A percentile compares a stretch with the other conserved stretches of the same genome.
Evolutionary conservation across 2,113 vertebrate species (phyloP).

Genomic region (Dascyllus trimaculatus): DNA sequence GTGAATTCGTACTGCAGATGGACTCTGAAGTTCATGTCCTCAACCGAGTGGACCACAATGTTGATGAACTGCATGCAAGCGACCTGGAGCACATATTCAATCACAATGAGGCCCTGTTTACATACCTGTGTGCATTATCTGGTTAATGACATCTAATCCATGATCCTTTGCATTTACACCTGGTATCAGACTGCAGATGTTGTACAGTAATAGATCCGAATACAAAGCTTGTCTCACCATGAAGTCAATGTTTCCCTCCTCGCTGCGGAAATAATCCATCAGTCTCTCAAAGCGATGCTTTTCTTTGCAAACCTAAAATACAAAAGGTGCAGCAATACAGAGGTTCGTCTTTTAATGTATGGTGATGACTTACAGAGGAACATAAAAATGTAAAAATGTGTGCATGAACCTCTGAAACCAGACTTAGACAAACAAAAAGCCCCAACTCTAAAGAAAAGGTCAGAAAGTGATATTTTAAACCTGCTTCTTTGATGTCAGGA

Average conservation of each 20-base stretch:
- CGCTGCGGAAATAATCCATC: slow-evolving; percentile 96
- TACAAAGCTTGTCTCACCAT: slow-evolving; percentile 85
- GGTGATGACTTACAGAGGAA: neutral
- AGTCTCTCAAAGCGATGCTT: slow-evolving; percentile 96
- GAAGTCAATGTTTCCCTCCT: slow-evolving; percentile 98
- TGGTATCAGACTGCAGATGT: neutral
- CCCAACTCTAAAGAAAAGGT: neutral
- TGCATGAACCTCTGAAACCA: neutral
- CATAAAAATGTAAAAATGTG: neutral
- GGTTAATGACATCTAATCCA: neutral
- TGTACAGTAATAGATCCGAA: no score
- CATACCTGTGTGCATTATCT: neutral
- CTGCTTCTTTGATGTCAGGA: neutral
- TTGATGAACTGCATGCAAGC: slow-evolving; percentile 99
- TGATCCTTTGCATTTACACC: neutral
- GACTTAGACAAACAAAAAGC: neutral
- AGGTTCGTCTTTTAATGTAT: neutral
- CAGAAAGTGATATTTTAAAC: neutral
- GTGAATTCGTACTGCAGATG: slow-evolving; percentile 98
- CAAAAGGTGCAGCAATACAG: neutral
- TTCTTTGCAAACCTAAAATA: slow-evolving; percentile 94
- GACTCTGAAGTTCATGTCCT: slow-evolving; percentile 99
- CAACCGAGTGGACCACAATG: slow-evolving; percentile 98
- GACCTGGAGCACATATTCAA: slow-evolving; percentile 83
- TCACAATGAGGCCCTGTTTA: neutral